Conservation (phyloP, 2,888 invertebrate species). For the Trissolcus japonicus region DNA sequence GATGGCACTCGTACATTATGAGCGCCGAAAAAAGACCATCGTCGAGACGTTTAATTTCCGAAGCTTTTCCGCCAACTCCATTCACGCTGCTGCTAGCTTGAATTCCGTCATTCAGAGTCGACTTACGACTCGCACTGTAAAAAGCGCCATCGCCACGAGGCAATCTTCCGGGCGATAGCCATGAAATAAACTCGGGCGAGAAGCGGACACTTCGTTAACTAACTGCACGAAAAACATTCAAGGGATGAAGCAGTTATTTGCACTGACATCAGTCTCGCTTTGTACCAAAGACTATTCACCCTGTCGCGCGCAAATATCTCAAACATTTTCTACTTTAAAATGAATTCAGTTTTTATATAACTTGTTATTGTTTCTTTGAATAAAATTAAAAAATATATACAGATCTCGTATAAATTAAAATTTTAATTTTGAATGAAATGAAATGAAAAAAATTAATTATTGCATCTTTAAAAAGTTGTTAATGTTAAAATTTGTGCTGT, state of each 20-base stretch:
- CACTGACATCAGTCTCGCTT: constrained; percentile 58
- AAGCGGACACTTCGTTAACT: constrained; percentile 59
- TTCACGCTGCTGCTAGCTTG: constrained; percentile 70
- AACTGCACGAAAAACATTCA: constrained; percentile 58
- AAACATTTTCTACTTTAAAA: too few relatives aligned
- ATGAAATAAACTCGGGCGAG: constrained; percentile 61
- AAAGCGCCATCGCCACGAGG: constrained; percentile 63
- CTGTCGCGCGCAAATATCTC: constrained; percentile 30
- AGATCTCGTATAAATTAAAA: too few relatives aligned
- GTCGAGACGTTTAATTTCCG: constrained; percentile 76
- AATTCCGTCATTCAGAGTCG: constrained; percentile 72
- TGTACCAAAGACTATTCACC: constrained; percentile 55
- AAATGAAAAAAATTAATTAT: not conserved
- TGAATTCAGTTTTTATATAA: too few relatives aligned
- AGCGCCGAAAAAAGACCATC: constrained; percentile 72
- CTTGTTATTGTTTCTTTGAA: too few relatives aligned
- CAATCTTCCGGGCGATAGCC: constrained; percentile 66
- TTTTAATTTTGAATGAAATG: not conserved
- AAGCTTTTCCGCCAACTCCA: constrained; percentile 75
- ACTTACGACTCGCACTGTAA: constrained; percentile 67
- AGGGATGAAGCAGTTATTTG: constrained; percentile 59
- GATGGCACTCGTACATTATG: constrained; percentile 72
- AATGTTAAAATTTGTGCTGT: not conserved
- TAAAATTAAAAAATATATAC: too few relatives aligned
- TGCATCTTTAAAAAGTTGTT: too few relatives aligned